phyloP scores from a whole-genome alignment of 2,888 invertebrate genomes.

The Drosophila kokeensis region DNA sequence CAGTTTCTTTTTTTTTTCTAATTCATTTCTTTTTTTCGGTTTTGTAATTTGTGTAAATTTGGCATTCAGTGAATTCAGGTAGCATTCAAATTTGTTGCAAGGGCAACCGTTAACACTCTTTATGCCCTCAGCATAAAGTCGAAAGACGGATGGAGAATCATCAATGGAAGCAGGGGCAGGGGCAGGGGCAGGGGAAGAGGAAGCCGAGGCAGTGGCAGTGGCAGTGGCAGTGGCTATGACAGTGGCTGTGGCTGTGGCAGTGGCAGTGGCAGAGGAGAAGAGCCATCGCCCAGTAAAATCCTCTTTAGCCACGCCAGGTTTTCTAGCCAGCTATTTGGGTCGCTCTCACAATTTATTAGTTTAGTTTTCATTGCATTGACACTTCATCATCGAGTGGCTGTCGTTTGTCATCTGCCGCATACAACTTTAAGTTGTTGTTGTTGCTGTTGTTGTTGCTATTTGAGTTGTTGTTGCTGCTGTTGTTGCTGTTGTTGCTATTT shows the following conservation, averaged over 20 bases:
- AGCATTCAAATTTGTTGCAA: background rate
- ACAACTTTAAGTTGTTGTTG: slow-evolving; percentile 26
- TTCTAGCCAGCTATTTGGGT: slow-evolving; percentile 80
- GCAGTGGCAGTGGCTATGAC: background rate
- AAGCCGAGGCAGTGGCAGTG: background rate
- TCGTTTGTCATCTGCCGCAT: slow-evolving; percentile 77
- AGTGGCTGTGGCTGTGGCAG: no score
- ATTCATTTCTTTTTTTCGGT: background rate
- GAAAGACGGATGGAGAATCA: background rate
- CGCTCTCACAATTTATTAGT: slow-evolving; percentile 81
- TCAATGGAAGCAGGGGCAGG: background rate
- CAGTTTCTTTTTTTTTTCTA: background rate
- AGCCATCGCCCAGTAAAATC: slow-evolving; percentile 66
- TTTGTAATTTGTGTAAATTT: background rate
- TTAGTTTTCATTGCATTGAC: slow-evolving; percentile 82
- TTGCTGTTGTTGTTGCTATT: slow-evolving; percentile 8
- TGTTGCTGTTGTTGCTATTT: slow-evolving; percentile 13
- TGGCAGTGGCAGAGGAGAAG: background rate
- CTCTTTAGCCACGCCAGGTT: slow-evolving; percentile 76
- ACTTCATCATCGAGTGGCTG: slow-evolving; percentile 80
- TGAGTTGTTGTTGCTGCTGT: slow-evolving; percentile 15
- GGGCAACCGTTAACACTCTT: background rate
- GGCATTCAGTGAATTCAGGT: background rate
- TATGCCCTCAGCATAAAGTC: background rate
- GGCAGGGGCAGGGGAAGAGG: background rate